Conservation (phyloP, 1,140 invertebrate species). For the Zaprionus kolodkinae region DNA sequence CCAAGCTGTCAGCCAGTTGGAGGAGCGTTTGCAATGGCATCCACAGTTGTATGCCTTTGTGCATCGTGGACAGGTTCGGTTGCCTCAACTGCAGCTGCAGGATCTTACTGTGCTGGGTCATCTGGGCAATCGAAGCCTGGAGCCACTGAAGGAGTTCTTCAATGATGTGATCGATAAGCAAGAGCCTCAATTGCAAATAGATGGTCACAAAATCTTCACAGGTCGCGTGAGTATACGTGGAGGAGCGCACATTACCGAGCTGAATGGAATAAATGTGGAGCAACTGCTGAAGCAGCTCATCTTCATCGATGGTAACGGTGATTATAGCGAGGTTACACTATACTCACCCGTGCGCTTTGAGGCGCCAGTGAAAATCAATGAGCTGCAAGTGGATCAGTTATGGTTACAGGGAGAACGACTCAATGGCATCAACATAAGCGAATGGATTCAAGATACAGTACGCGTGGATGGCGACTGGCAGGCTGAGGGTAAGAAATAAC, state of each 20-base stretch:
- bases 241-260: conserved; percentile 44
- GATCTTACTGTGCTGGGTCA: conserved; percentile 60
- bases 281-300: conserved; percentile 52
- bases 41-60: conserved; percentile 34
- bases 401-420: conserved; percentile 38
- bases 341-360: conserved; percentile 51
- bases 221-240: conserved; percentile 59
- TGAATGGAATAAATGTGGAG: conserved; percentile 53
- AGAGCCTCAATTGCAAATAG: conserved; percentile 3
- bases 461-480: conserved; percentile 60
- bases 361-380: conserved; percentile 33
- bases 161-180: conserved; percentile 60
- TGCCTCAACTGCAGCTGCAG: conserved; percentile 37
- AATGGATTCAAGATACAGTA: conserved; percentile 69
- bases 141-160: conserved; percentile 56
- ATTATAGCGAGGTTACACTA: conserved; percentile 25
- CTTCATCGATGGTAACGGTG: conserved; percentile 37
- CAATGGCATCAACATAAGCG: conserved; percentile 60
- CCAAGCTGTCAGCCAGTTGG: conserved; percentile 14
- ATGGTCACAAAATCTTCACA: conserved; percentile 60
- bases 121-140: conserved; percentile 44
- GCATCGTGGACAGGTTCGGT: conserved; percentile 33
- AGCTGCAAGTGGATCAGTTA: conserved; percentile 23
- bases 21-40: conserved; percentile 50
- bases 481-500: conserved; percentile 19